Conservation (phyloP, 2,888 invertebrate genomes). For the Sturmia bella region DNA sequence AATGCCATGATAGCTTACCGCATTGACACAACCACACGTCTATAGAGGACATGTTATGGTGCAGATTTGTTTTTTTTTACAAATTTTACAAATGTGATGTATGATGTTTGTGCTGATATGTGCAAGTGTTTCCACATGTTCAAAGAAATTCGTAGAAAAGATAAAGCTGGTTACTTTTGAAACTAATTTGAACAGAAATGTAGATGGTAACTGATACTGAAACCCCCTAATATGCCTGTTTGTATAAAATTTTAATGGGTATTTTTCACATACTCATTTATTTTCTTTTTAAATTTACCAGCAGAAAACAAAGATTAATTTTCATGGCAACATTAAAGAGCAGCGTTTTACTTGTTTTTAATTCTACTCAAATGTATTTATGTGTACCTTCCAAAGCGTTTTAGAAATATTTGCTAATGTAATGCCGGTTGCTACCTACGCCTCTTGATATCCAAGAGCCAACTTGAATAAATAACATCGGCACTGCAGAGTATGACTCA, state of each 20-base stretch:
- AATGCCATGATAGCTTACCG: too few species aligned
- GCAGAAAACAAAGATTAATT: slow-evolving; percentile 49
- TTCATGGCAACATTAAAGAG: slow-evolving; percentile 48
- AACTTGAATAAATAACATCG: background rate
- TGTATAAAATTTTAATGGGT: slow-evolving; percentile 26
- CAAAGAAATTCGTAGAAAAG: too few species aligned
- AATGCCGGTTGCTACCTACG: slow-evolving; percentile 31
- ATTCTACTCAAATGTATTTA: slow-evolving; percentile 23
- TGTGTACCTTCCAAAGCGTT: slow-evolving; percentile 7
- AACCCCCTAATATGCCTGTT: slow-evolving; percentile 8
- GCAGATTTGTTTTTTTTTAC: too few species aligned
- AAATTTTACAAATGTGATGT: too few species aligned
- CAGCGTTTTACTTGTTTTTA: slow-evolving; percentile 31
- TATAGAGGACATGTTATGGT: too few species aligned
- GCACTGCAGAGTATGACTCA: background rate
- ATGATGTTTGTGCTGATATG: too few species aligned
- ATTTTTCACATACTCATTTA: slow-evolving; percentile 31
- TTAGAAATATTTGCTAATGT: slow-evolving; percentile 38
- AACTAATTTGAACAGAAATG: too few species aligned
- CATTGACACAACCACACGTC: too few species aligned
- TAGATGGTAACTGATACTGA: too few species aligned
- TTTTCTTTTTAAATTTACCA: slow-evolving; percentile 39
- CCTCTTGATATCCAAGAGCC: background rate
- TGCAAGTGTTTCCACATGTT: too few species aligned
- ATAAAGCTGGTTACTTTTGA: too few species aligned